phyloP scores from a whole-genome alignment of 2,888 invertebrate species.

The Slavum lentiscoides region DNA sequence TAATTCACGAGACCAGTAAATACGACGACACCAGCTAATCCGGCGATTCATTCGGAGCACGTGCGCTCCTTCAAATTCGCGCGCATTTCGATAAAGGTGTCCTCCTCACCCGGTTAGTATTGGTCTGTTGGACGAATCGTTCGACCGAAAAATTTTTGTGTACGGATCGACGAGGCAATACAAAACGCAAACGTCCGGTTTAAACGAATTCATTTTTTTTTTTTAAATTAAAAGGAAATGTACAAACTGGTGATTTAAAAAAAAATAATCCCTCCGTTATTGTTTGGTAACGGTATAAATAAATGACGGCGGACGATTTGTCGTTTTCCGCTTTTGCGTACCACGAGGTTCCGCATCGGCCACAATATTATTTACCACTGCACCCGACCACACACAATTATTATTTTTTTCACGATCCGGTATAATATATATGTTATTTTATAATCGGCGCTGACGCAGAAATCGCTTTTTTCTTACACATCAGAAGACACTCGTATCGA shows the following conservation, averaged over 20 bases:
- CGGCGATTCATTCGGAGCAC: conserved; percentile 34
- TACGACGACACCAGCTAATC: neutral
- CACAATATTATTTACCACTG: conserved; percentile 7
- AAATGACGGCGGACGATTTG: neutral
- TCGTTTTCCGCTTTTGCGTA: neutral
- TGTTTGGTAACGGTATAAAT: neutral
- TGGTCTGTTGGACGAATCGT: neutral
- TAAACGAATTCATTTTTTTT: neutral
- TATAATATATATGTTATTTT: no score
- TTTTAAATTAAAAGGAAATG: no score
- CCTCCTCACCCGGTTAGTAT: neutral
- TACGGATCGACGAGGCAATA: neutral
- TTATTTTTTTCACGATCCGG: no score
- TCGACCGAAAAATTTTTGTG: no score
- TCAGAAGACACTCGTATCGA: no score
- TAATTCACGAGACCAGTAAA: conserved; percentile 43
- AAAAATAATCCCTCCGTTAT: conserved; percentile 1
- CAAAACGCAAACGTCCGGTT: neutral
- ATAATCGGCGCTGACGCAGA: no score
- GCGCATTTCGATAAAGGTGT: neutral
- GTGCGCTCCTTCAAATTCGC: conserved; percentile 25
- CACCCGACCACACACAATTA: neutral
- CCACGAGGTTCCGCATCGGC: neutral
- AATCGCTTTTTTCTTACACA: no score
- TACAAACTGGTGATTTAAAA: neutral